phyloP scores from a whole-genome alignment of 2,113 vertebrate genomes.

The Struthidea cinerea region DNA sequence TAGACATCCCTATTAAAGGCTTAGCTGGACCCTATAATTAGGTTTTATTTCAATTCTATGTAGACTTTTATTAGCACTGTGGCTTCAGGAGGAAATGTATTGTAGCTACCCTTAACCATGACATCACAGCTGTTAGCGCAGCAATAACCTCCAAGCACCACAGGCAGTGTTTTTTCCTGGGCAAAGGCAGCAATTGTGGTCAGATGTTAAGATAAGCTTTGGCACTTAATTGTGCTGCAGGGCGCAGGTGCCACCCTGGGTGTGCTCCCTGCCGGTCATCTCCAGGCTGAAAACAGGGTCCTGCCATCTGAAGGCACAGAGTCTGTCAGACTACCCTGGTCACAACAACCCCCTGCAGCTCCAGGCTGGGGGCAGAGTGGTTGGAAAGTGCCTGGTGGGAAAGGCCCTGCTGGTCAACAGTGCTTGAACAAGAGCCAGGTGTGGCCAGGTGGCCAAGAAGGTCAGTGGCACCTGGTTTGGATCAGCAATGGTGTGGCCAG shows the following conservation, averaged over 20 bases:
- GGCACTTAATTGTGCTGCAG: not conserved
- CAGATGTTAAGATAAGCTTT: not conserved
- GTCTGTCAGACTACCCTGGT: not conserved
- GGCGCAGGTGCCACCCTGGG: not conserved
- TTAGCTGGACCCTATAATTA: not conserved
- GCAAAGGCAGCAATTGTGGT: not conserved
- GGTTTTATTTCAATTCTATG: not conserved
- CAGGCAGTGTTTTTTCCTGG: not conserved
- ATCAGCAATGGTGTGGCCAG: not conserved
- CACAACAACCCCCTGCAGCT: not conserved
- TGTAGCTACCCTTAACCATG: not conserved
- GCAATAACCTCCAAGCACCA: not conserved
- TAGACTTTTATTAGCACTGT: not conserved
- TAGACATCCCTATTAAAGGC: not conserved
- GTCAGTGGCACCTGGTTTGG: not conserved
- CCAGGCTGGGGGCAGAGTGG: not conserved
- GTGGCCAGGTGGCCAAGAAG: not conserved
- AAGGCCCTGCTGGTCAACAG: not conserved
- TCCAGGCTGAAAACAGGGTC: not conserved
- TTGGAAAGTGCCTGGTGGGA: not conserved
- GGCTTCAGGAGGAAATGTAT: not conserved
- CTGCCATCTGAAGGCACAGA: not conserved
- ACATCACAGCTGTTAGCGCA: not conserved
- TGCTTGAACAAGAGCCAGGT: not conserved
- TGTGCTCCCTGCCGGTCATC: not conserved